Evolutionary conservation across 2,888 invertebrate genomes (phyloP), one percentile per base, ranked within the genome.

Genomic region (Geophilus truncorum): DNA sequence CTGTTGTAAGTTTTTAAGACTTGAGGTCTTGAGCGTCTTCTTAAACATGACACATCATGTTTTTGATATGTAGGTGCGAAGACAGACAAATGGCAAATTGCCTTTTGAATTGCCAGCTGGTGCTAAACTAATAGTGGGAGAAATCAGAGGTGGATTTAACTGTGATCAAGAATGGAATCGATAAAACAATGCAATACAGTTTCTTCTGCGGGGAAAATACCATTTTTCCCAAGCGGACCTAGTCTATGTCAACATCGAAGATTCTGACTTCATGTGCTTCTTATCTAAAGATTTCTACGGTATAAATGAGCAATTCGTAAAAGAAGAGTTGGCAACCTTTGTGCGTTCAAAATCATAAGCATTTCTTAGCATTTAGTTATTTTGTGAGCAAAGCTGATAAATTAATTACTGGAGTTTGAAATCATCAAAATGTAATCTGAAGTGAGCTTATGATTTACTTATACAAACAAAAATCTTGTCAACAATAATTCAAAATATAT

Each of bases 71-170:
- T 28, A 70, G 70, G 70, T 70, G 28, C 25, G 28, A 70, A 70
- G 70, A 70, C 70, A 70, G 15, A 34, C 77, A n/a, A n/a, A n/a
- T 2, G 36, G 7, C 2, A 12, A 2, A 23, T 4, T 4, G 4
- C 82, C 83, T 25, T 83, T 82, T 81, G 57, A 80, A 23, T 81
- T 84, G 23, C 81, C 84, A 25, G 82, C 81, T 21, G 84, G 82
- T 25, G 81, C 80, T 23, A 83, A 82, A 75, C 80, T 83, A 18
- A 83, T 85, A 7, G 82, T 85, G 12, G 82, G 83, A 7, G 85
- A 85, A 80, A 84, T 85, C 78, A 84, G 83, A 36, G 82, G 82
- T 57, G 84, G 85, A 40, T 83, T 86, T 80, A 83, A 81, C 1
- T 82, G 80, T 10, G 80, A 82, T 25, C 7, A 82, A 81, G 23